These are phyloP conservation scores for Chloroclystis v-ata DNA, from an alignment of 2,888 invertebrate species.

Conservation along the genomic window DNA sequence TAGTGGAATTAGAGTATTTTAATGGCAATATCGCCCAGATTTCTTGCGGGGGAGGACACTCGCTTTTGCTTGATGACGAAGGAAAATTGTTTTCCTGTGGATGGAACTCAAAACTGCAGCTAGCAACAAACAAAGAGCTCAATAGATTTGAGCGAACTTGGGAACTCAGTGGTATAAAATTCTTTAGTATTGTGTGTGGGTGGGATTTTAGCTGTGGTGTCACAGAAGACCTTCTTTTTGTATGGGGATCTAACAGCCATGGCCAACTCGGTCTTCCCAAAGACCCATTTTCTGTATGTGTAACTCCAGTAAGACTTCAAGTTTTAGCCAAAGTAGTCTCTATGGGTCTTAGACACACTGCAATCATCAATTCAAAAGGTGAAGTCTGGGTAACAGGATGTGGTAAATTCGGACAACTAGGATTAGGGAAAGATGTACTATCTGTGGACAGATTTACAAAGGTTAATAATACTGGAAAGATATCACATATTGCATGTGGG, in stretches of 20 bases:
- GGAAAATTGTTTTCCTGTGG: conserved; percentile 88
- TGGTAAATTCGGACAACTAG: conserved; percentile 83
- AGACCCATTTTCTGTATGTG: conserved; percentile 56
- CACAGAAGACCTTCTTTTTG: conserved; percentile 82
- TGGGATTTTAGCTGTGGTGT: conserved; percentile 90
- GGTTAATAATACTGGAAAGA: conserved; percentile 75
- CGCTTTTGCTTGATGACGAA: conserved; percentile 81
- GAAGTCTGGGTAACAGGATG: conserved; percentile 81
- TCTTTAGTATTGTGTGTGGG: conserved; percentile 84
- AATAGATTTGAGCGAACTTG: conserved; percentile 80
- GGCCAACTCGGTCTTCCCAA: conserved; percentile 85
- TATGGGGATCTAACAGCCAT: conserved; percentile 90
- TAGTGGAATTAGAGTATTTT: conserved; percentile 55
- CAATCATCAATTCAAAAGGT: conserved; percentile 80
- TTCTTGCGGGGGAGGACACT: conserved; percentile 87
- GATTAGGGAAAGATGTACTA: conserved; percentile 65
- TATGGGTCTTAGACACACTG: conserved; percentile 84
- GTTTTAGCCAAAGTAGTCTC: conserved; percentile 78
- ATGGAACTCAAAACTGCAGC: conserved; percentile 86
- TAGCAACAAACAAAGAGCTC: conserved; percentile 76
- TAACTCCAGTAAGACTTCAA: conserved; percentile 58
- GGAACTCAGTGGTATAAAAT: conserved; percentile 71
- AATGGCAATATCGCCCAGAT: conserved; percentile 79
- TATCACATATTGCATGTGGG: conserved; percentile 85
- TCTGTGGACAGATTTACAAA: conserved; percentile 65